Conservation (phyloP, 2,888 invertebrate genomes). For the Nomada ruficornis region DNA sequence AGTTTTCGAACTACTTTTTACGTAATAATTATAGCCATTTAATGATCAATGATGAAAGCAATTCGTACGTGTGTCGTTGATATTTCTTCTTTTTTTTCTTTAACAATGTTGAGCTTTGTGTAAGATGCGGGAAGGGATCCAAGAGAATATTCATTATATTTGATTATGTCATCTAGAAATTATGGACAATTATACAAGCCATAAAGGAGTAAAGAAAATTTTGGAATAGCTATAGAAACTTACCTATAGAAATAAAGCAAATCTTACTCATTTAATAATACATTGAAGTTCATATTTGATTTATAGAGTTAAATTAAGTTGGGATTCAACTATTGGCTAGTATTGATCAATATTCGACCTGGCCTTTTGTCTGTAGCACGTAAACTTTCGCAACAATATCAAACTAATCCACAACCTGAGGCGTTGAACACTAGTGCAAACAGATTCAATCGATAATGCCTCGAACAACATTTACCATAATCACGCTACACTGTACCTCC, state of each 20-base stretch:
- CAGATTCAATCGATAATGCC: slow-evolving; percentile 9
- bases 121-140: too few relatives aligned
- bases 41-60: too few relatives aligned
- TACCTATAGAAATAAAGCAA: neutral
- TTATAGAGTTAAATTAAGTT: neutral
- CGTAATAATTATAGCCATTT: too few relatives aligned
- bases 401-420: slow-evolving; percentile 23
- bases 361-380: neutral
- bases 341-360: slow-evolving; percentile 27
- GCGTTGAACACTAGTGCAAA: slow-evolving; percentile 21
- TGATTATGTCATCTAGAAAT: slow-evolving; percentile 20
- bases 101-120: neutral
- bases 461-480: neutral
- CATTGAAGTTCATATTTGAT: too few relatives aligned
- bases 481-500: neutral
- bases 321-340: slow-evolving; percentile 14
- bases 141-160: neutral
- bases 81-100: neutral
- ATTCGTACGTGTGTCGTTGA: too few relatives aligned
- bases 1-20: too few relatives aligned
- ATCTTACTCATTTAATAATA: neutral
- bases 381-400: slow-evolving; percentile 37
- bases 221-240: too few relatives aligned
- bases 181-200: neutral
- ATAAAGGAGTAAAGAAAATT: neutral